Conservation (phyloP, 1,140 invertebrate species). For the Bombus waltoni region DNA sequence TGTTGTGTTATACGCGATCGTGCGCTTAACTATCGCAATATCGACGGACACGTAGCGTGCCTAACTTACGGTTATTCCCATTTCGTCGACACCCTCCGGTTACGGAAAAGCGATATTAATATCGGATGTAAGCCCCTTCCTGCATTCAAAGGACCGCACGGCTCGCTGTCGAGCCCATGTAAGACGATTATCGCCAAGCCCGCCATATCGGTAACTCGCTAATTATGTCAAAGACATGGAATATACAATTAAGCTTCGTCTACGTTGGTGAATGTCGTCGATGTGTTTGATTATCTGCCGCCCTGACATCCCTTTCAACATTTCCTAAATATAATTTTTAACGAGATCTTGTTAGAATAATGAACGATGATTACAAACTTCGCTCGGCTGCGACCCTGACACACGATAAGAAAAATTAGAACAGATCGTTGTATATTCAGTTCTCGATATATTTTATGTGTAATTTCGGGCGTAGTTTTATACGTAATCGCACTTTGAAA, state of each 20-base stretch:
- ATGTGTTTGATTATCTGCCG: neutral
- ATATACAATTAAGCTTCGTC: slow-evolving; percentile 14
- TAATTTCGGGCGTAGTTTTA: neutral
- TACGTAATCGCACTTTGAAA: neutral
- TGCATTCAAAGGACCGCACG: slow-evolving; percentile 51
- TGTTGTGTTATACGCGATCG: slow-evolving; percentile 54
- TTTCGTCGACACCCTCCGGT: slow-evolving; percentile 50
- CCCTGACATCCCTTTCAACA: neutral
- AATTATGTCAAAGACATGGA: slow-evolving; percentile 32
- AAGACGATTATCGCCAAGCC: slow-evolving; percentile 48
- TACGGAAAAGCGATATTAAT: slow-evolving; percentile 66
- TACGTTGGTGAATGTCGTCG: neutral
- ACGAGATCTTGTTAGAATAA: neutral
- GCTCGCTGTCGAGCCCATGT: slow-evolving; percentile 10
- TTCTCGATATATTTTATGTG: neutral
- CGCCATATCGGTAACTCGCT: slow-evolving; percentile 28
- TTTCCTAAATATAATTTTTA: neutral
- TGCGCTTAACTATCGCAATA: slow-evolving; percentile 64
- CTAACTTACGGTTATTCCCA: slow-evolving; percentile 65
- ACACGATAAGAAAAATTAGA: neutral
- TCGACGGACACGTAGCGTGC: slow-evolving; percentile 61
- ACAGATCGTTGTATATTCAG: neutral
- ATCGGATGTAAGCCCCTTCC: slow-evolving; percentile 58
- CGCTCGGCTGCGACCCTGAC: too few relatives aligned
- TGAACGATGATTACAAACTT: neutral